phyloP scores from a whole-genome alignment of 2,113 vertebrate species.

The Herpetotheres cachinnans region DNA sequence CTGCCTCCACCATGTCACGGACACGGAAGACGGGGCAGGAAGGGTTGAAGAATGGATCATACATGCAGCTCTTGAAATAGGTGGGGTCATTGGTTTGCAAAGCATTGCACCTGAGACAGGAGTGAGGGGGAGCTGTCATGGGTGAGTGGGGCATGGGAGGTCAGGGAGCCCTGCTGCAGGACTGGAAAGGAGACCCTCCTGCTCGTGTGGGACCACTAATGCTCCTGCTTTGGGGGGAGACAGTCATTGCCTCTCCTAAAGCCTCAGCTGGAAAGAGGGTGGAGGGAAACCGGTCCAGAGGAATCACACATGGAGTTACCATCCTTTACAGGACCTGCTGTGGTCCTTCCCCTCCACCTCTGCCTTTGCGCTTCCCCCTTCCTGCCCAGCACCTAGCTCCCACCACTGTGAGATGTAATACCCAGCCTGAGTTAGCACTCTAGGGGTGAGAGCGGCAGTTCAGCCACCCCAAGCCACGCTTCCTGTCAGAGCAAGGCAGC shows the following conservation, averaged over 20 bases:
- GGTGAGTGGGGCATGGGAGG: not conserved
- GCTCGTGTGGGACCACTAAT: not conserved
- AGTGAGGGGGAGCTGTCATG: accelerated
- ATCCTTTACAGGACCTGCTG: not conserved
- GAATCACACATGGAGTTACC: not conserved
- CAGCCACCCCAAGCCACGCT: accelerated
- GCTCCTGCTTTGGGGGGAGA: accelerated
- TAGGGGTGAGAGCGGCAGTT: not conserved
- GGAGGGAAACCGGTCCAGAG: not conserved
- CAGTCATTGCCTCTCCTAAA: not conserved
- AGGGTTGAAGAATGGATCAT: constrained; percentile 40
- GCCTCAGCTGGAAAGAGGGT: not conserved
- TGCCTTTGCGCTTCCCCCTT: not conserved
- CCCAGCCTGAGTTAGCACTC: not conserved
- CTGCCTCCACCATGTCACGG: constrained; percentile 61
- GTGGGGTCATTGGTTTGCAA: constrained; percentile 62
- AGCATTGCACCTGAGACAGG: constrained; percentile 61
- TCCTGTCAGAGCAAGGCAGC: not conserved
- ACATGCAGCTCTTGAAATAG: constrained; percentile 74
- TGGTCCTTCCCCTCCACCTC: not conserved
- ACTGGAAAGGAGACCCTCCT: not conserved
- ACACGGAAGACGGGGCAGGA: constrained; percentile 74
- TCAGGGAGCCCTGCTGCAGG: not conserved
- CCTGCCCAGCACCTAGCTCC: not conserved
- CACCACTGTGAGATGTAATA: not conserved